Evolutionary conservation across 1,140 invertebrate genomes (phyloP).

Genomic region (Eumeta japonica): DNA sequence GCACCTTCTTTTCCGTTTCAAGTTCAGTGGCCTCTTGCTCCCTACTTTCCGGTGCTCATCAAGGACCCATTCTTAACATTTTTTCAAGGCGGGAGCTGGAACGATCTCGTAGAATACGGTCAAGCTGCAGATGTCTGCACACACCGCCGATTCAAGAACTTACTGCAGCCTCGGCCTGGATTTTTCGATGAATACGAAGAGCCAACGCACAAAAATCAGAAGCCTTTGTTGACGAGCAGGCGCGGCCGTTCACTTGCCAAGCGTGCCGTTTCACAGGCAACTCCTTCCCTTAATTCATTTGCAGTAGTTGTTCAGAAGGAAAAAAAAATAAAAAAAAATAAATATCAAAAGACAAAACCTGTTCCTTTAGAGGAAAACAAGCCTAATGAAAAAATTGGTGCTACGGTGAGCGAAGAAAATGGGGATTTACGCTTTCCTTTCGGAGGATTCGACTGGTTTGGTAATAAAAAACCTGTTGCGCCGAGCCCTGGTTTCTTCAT

Average conservation of each 20-base stretch:
- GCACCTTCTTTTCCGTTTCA: slow-evolving; percentile 25
- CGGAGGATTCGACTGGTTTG: slow-evolving; percentile 33
- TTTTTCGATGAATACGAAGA: slow-evolving; percentile 1
- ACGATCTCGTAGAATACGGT: slow-evolving; percentile 61
- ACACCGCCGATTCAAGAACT: slow-evolving; percentile 26
- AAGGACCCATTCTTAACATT: slow-evolving; percentile 58
- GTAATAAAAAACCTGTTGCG: slow-evolving; percentile 30
- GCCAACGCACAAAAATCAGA: too few species aligned
- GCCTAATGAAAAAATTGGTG: slow-evolving; percentile 20
- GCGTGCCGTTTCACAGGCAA: slow-evolving; percentile 18
- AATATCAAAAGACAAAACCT: slow-evolving; percentile 20
- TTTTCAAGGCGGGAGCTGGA: slow-evolving; percentile 45
- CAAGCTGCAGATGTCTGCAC: slow-evolving; percentile 54
- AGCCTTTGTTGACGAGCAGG: not conserved
- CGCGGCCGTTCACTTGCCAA: slow-evolving; percentile 9
- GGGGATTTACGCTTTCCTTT: slow-evolving; percentile 33
- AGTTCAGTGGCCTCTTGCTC: slow-evolving; percentile 47
- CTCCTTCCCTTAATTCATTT: too few species aligned
- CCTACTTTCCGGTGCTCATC: slow-evolving; percentile 58
- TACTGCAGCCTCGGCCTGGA: not conserved
- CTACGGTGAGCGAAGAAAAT: slow-evolving; percentile 13
- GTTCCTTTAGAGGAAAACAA: slow-evolving; percentile 5
- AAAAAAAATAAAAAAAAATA: slow-evolving; percentile 24
- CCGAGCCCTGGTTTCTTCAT: slow-evolving; percentile 63
- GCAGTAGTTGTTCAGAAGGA: too few species aligned